These are phyloP conservation scores for Protophormia terraenovae DNA, from an alignment of 2,888 invertebrate genomes.

Conservation along the genomic window DNA sequence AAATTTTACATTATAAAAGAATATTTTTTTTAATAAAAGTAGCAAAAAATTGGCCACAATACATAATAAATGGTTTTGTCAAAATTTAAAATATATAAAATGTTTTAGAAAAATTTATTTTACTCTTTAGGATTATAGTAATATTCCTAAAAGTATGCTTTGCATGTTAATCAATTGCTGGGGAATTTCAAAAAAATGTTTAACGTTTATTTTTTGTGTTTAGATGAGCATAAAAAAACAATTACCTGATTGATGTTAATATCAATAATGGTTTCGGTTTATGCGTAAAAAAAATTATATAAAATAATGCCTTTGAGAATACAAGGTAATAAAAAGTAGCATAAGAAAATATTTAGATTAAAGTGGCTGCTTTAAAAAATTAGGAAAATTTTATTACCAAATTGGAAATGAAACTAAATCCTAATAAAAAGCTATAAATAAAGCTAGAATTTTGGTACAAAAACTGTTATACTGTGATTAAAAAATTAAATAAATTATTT, in stretches of 20 bases:
- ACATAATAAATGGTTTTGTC: neutral
- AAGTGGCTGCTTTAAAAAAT: no score
- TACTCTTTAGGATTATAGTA: neutral
- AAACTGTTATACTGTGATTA: no score
- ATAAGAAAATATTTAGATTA: no score
- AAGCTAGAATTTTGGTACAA: no score
- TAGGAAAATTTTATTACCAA: no score
- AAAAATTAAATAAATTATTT: no score
- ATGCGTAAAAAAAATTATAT: neutral
- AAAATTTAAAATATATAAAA: constrained; percentile 3
- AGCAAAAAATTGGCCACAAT: neutral
- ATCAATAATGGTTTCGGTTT: neutral
- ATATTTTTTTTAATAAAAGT: neutral
- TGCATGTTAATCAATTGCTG: neutral
- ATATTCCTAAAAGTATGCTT: constrained; percentile 16
- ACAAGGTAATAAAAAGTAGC: neutral
- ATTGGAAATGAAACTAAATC: no score
- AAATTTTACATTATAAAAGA: neutral
- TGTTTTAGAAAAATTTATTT: neutral
- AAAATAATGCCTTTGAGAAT: neutral
- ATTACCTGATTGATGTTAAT: neutral
- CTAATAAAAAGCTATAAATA: no score
- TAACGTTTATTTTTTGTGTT: neutral
- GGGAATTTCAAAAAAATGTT: neutral
- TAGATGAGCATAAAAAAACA: neutral